These are phyloP conservation scores for Octodon degus DNA, from an alignment of 2,113 vertebrate species.

Conservation along the genomic window DNA sequence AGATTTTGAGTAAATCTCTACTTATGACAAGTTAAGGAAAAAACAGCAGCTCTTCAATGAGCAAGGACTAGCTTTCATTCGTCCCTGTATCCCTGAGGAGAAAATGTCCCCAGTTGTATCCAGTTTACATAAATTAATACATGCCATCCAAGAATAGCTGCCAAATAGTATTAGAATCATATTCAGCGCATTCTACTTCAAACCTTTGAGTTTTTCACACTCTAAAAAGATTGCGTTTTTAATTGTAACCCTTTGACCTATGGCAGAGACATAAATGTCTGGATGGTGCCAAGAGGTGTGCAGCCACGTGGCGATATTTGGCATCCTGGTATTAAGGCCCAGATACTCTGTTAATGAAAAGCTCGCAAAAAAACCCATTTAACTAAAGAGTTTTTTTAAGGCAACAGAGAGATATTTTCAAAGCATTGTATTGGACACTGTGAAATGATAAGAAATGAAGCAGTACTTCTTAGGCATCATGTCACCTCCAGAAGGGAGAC, in stretches of 20 bases:
- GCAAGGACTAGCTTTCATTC: constrained; percentile 64
- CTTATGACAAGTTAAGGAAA: constrained; percentile 49
- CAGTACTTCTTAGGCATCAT: constrained; percentile 67
- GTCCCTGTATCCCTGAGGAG: constrained; percentile 66
- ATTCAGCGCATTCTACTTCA: constrained; percentile 76
- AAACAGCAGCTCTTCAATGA: constrained; percentile 45
- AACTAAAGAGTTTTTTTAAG: constrained; percentile 60
- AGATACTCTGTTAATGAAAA: constrained; percentile 80
- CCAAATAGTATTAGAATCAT: constrained; percentile 84
- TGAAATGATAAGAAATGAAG: constrained; percentile 78
- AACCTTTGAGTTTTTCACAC: constrained; percentile 82
- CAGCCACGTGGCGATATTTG: constrained; percentile 77
- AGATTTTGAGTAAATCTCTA: constrained; percentile 73
- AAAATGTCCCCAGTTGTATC: constrained; percentile 77
- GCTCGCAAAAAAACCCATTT: constrained; percentile 68
- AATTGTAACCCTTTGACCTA: constrained; percentile 84
- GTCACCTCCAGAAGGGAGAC: constrained; percentile 68
- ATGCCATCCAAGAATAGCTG: constrained; percentile 82
- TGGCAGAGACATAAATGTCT: constrained; percentile 78
- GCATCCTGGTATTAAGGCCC: constrained; percentile 76
- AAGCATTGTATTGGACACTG: constrained; percentile 78
- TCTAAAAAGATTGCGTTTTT: constrained; percentile 86
- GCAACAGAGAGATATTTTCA: constrained; percentile 79
- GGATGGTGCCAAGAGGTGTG: constrained; percentile 80
- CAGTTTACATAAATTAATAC: constrained; percentile 85